Conservation (phyloP, 2,113 vertebrate species). For the Ceuthmochares aereus region DNA sequence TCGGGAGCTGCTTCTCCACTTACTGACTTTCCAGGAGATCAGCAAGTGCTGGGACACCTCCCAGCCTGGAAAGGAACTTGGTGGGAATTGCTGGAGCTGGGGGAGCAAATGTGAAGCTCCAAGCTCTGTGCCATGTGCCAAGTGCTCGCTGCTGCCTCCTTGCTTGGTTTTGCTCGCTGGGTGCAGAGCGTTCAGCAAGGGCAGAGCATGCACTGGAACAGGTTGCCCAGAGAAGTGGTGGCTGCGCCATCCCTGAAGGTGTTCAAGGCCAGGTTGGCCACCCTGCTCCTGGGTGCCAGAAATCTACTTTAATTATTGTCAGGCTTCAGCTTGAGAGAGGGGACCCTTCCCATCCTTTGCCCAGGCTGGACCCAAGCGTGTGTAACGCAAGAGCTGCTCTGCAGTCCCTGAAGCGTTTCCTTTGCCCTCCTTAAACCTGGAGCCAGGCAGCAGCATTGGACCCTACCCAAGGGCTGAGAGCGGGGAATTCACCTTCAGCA, state of each 20-base stretch:
- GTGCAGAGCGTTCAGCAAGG: background rate
- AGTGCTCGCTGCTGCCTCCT: background rate
- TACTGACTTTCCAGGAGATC: background rate
- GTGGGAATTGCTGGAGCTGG: background rate
- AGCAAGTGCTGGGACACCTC: fast-evolving
- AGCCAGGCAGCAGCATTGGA: background rate
- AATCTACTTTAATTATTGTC: background rate
- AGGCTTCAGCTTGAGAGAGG: fast-evolving
- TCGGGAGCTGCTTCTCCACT: background rate
- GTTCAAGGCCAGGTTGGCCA: too few relatives aligned
- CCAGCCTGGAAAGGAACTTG: background rate
- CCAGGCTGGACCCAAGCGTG: background rate
- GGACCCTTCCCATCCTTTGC: background rate
- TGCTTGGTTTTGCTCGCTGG: fast-evolving
- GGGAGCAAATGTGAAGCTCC: background rate
- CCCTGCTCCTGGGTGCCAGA: background rate
- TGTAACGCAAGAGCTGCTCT: background rate
- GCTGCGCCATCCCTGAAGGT: too few relatives aligned
- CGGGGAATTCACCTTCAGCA: background rate
- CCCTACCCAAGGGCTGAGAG: background rate
- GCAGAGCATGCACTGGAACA: background rate
- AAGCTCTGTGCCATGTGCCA: fast-evolving
- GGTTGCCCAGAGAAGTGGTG: too few relatives aligned
- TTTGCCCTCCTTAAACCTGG: background rate
- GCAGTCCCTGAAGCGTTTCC: background rate